Percentiles rank a stretch among this genome's conserved stretches.
Conservation (phyloP, 2,797 vertebrate genomes). For the Pseudomugil tenellus region DNA sequence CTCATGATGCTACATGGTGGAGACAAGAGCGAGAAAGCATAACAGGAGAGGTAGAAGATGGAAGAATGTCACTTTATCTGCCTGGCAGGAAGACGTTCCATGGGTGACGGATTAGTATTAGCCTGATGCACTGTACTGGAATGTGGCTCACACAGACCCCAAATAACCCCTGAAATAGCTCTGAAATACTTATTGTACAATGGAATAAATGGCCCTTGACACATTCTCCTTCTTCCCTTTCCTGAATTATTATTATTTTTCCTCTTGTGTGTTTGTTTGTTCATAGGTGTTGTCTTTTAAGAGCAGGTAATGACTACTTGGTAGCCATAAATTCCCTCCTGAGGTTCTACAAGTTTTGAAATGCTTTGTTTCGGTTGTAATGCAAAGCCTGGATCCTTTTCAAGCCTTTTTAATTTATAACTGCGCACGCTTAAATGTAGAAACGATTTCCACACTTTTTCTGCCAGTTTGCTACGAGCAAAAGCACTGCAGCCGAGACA, state of each 20-base stretch:
- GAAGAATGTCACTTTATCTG: constrained; percentile 74
- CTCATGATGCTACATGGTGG: constrained; percentile 66
- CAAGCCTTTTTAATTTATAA: constrained; percentile 3
- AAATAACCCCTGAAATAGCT: constrained; percentile 63
- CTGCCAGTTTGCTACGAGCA: constrained; percentile 40
- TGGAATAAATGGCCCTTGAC: constrained; percentile 62
- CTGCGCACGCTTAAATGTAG: constrained; percentile 17
- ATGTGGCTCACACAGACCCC: constrained; percentile 62
- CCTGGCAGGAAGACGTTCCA: constrained; percentile 70
- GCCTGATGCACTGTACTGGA: constrained; percentile 58
- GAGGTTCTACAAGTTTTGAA: constrained; percentile 32
- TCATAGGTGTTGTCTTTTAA: constrained; percentile 30
- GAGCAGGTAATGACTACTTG: constrained; percentile 31
- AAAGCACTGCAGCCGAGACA: constrained; percentile 19
- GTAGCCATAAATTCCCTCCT: constrained; percentile 33
- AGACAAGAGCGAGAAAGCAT: constrained; percentile 60
- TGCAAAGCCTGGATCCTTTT: constrained; percentile 21
- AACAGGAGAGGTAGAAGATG: constrained; percentile 55
- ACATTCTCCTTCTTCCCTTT: constrained; percentile 41
- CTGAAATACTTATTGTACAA: constrained; percentile 53
- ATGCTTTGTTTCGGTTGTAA: constrained; percentile 11
- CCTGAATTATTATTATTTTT: constrained; percentile 30
- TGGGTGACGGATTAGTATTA: constrained; percentile 78
- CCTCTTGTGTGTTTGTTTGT: constrained; percentile 6
- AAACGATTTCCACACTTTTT: constrained; percentile 13